Base-by-base conservation (phyloP, 2,113 vertebrate genomes). In the Vimba vimba region DNA sequence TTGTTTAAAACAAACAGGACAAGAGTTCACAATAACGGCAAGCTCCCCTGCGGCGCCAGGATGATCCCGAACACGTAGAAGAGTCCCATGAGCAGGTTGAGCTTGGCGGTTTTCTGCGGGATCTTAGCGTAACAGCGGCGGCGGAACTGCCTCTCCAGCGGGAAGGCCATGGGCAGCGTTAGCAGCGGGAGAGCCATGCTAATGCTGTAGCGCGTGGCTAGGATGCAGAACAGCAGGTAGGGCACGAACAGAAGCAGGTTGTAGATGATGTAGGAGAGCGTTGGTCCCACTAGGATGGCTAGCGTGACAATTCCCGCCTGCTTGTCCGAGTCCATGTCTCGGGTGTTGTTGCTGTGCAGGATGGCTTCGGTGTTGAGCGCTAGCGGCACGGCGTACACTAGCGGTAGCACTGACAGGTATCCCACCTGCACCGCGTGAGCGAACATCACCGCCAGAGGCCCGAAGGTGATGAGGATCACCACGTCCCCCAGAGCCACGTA, bases 311-410 rank as follows among this genome's bases (percentile, higher is more conserved):
- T 99, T 75, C 98, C 98, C 0, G 98, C 98, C 90, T 96, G 96
- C 85, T 84, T 96, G 94, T 99, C 98, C 0, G 98, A 99, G 89
- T 99, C 97, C 96, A 98, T 96, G 95, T 99, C 98, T 88, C 98
- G 93, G 0, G 97, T 98, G 94, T 99, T 99, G 96, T 99, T 99
- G 95, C 97, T 99, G 93, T 99, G 98, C 84, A 99, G 96, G 88
- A 99, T 97, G 90, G 98, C 98, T 90, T 99, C 97, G 0, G 98
- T 99, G 89, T 98, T 99, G 59, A 99, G 96, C 1, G 98, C 98
- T 27, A 99, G 94, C 0, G 98, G 98, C 19, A 98, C 84, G 4
- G 97, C 98, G 9, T 99, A 99, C 69, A 99, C 92, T 91, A 99
- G 93, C 0, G 98, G 98, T 0, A 97, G 95, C 86, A 96, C 90